Base-by-base conservation (phyloP, 2,113 vertebrate species). In the Antennarius striatus region DNA sequence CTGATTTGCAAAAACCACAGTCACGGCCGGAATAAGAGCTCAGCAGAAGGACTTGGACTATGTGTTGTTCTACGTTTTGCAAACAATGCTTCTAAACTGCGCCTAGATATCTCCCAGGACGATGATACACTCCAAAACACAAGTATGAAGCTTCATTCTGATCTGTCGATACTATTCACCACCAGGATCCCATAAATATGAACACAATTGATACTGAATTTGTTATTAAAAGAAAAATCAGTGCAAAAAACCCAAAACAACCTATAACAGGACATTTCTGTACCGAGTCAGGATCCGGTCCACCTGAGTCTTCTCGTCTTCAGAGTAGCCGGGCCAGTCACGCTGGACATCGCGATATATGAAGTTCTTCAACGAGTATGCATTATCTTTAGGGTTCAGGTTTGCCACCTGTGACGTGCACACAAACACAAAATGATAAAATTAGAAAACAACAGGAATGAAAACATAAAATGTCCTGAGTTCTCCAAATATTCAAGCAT, bases 291-390 rank as follows among this genome's bases (percentile, higher is more conserved):
- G 84, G 73, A 94, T 90, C 56, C 90, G 77, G 56, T 97, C 94
- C 75, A 96, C 73, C 59, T 94, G 90, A 56, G 89, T 81, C 59
- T 92, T 94, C 17, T 98, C 96, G 62, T 83, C 86, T 56, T 97
- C 95, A 55, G 55, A 93, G 86, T 98, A 98, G 49, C 96, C 96
- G 14, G 96, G 96, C 96, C 96, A 98, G 62, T 98, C 94, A 75
- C 93, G 91, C 10, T 95, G 94, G 73, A 98, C 83, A 1, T 97
- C 95, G 70, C 95, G 95, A 89, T 92, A 98, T 17, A 96, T 63
- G 79, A 92, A 96, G 76, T 96, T 94, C 88, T 96, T 99, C 82
- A 98, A 77, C 5, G 90, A 92, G 63, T 95, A 98, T 0, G 94
- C 92, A 75, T 96, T 96, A 84, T 96, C 95, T 90, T 95, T 96